Conservation (phyloP, 2,113 vertebrate genomes). For the Ia io region DNA sequence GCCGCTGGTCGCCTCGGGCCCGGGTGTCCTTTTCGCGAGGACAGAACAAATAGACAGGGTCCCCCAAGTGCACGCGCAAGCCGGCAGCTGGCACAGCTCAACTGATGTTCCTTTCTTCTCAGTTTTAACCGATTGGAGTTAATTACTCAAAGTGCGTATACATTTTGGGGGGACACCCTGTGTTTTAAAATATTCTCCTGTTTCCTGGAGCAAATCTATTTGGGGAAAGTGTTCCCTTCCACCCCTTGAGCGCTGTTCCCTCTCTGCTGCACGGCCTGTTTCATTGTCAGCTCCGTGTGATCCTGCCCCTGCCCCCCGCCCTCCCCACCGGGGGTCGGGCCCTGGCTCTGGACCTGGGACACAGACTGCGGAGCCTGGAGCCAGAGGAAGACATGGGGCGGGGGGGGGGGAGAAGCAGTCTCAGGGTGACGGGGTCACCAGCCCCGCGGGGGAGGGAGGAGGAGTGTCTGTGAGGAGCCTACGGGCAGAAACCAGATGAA, state of each 20-base stretch:
- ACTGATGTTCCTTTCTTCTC: too few relatives aligned
- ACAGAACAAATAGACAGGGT: too few relatives aligned
- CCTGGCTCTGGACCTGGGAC: too few relatives aligned
- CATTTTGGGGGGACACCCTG: too few relatives aligned
- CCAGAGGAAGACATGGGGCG: background rate
- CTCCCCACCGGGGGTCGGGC: too few relatives aligned
- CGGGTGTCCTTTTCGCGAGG: too few relatives aligned
- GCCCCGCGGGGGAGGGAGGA: background rate
- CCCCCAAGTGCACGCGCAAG: too few relatives aligned
- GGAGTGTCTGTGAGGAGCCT: background rate
- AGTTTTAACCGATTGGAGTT: too few relatives aligned
- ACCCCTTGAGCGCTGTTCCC: fast-evolving
- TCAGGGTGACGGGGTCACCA: background rate
- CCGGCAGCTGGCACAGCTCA: too few relatives aligned
- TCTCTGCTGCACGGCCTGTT: background rate
- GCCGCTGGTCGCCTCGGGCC: too few relatives aligned
- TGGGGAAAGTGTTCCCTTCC: background rate
- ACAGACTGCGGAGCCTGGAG: background rate
- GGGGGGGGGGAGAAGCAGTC: background rate
- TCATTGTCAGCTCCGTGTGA: too few relatives aligned
- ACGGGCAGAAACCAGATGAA: background rate
- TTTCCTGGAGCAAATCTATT: background rate
- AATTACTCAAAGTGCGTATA: too few relatives aligned
- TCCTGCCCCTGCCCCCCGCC: background rate
- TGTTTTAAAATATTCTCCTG: background rate